Percentiles rank a stretch among this genome's conserved stretches.
These are phyloP conservation scores for Balearica regulorum DNA, from an alignment of 2,797 vertebrate species.

Conservation along the genomic window DNA sequence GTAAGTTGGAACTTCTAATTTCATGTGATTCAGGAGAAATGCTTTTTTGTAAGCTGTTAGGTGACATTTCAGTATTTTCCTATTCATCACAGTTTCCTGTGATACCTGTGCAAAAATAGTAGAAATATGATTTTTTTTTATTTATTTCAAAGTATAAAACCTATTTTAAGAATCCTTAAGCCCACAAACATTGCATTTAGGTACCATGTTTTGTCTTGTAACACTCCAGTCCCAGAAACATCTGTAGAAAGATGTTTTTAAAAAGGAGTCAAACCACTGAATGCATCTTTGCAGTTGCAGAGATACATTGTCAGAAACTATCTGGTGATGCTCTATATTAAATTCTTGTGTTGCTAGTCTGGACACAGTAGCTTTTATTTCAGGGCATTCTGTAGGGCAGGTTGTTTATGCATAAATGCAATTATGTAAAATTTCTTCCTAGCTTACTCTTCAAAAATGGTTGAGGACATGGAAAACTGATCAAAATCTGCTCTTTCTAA, in stretches of 20 bases:
- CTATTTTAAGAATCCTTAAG: not conserved
- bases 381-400: not conserved
- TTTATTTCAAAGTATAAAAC: not conserved
- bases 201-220: not conserved
- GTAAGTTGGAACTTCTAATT: not conserved
- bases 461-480: not conserved
- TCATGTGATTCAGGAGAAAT: not conserved
- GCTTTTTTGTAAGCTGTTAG: not conserved
- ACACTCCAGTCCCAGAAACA: not conserved
- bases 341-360: not conserved
- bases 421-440: not conserved
- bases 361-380: not conserved
- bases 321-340: not conserved
- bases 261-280: not conserved
- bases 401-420: slow-evolving; percentile 4
- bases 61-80: not conserved
- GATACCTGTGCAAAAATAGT: not conserved
- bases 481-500: not conserved
- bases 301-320: not conserved
- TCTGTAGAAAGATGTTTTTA: not conserved
- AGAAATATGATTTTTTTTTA: not conserved
- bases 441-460: not conserved
- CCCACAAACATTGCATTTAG: not conserved
- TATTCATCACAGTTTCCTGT: not conserved
- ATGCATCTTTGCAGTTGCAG: not conserved